Evolutionary conservation across 1,140 invertebrate genomes (phyloP), one percentile per base, ranked within the genome.

Genomic region (Mesaphorura yosii): DNA sequence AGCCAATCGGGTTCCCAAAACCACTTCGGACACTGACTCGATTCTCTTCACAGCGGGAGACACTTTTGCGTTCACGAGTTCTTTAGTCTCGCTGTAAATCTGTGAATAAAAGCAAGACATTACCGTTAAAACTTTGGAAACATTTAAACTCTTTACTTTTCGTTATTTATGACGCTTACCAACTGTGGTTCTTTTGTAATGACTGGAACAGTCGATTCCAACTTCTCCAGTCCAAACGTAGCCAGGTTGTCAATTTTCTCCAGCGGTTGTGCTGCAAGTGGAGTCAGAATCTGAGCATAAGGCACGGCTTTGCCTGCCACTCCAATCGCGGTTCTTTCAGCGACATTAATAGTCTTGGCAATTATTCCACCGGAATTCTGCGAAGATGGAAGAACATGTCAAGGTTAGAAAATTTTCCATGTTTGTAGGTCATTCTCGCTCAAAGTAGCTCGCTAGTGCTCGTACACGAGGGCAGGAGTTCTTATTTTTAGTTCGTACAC

Each of bases 121-220:
- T 26, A 2, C 15, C 22, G 6, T 19, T 42, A 41, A 34, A 26
- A 12, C 4, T 34, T 48, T 23, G 10, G 20, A 7, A 17, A 29
- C n/a, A n/a, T n/a, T n/a, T n/a, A n/a, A n/a, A n/a, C 12, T n/a
- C n/a, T 29, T 27, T 51, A 7, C n/a, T 42, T 19, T 28, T n/a
- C 6, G n/a, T 17, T 4, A 31, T 10, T 28, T 5, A 41, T 44
- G 6, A 23, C 34, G 29, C n/a, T 58, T 48, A 59, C 60, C 37
- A 57, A 53, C 37, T 59, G 40, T 39, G 60, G 60, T 47, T 59
- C 37, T 28, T 57, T 57, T 25, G 34, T 59, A 20, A 63, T 57
- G 14, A 48, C 48, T 19, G 60, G 60, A 37, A 57, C 48, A 12
- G 14, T 53, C 1, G 31, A 46, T 26, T 59, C 55, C 48, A 63